A percentile compares a stretch with the other conserved stretches of the same genome.
phyloP scores from a whole-genome alignment of 2,888 invertebrate genomes.

The Troides helena region DNA sequence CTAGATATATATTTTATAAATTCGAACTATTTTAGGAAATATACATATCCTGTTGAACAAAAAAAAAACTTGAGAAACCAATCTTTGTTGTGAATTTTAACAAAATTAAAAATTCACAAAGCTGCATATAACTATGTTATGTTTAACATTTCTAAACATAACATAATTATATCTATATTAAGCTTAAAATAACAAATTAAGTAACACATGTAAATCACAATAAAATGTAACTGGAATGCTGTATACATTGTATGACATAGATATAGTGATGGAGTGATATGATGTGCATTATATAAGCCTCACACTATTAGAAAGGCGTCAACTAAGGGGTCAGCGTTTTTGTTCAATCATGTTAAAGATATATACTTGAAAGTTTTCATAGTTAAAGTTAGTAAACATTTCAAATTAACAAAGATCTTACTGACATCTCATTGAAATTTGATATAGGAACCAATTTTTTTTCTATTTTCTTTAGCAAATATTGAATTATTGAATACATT shows the following conservation, averaged over 20 bases:
- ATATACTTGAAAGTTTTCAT: not conserved
- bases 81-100: too few species aligned
- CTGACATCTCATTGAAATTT: too few species aligned
- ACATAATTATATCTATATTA: not conserved
- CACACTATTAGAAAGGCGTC: slow-evolving; percentile 49
- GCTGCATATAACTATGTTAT: too few species aligned
- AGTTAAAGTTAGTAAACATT: not conserved
- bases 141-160: not conserved
- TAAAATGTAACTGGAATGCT: not conserved
- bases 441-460: too few species aligned
- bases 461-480: too few species aligned
- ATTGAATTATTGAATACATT: too few species aligned
- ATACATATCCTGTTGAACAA: too few species aligned
- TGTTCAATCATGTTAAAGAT: slow-evolving; percentile 25
- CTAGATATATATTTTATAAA: too few species aligned
- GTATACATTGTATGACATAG: slow-evolving; percentile 20
- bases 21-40: too few species aligned
- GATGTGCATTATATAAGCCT: slow-evolving; percentile 44
- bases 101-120: too few species aligned
- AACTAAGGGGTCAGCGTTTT: slow-evolving; percentile 37
- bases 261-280: slow-evolving; percentile 31
- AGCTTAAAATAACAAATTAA: not conserved
- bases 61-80: too few species aligned
- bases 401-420: not conserved
- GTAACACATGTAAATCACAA: not conserved